phyloP scores from a whole-genome alignment of 2,797 vertebrate genomes.

The Florisuga fusca region DNA sequence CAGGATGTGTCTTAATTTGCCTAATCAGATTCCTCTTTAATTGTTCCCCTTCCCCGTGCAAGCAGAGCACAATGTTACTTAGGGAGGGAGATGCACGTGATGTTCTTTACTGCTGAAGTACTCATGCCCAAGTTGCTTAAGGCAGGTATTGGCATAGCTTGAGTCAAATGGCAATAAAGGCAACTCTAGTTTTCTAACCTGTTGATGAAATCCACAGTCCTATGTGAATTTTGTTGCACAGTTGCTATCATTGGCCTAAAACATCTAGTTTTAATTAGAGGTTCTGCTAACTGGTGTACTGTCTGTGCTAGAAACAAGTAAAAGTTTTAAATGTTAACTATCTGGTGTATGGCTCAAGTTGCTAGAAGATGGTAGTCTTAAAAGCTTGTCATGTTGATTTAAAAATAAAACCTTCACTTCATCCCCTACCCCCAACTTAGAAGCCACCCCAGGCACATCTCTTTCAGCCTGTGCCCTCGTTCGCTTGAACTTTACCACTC shows the following conservation, averaged over 20 bases:
- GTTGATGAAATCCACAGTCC: slow-evolving; percentile 44
- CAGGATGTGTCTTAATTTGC: background rate
- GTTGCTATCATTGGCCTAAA: slow-evolving; percentile 49
- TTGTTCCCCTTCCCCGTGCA: background rate
- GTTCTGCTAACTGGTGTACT: slow-evolving; percentile 70
- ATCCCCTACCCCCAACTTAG: background rate
- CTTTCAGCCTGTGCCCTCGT: background rate
- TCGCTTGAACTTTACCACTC: background rate
- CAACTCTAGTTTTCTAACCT: slow-evolving; percentile 40
- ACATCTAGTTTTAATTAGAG: slow-evolving; percentile 22
- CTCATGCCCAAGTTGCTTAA: background rate
- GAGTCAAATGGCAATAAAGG: background rate
- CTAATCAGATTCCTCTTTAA: background rate
- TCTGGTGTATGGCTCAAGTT: background rate
- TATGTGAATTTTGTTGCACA: slow-evolving; percentile 63
- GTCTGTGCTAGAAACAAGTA: slow-evolving; percentile 69
- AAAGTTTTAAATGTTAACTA: slow-evolving; percentile 53
- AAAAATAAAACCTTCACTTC: background rate
- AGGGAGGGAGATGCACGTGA: background rate
- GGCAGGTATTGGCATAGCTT: background rate
- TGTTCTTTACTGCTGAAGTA: background rate
- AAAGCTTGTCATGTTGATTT: background rate
- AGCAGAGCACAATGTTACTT: background rate
- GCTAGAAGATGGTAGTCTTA: background rate
- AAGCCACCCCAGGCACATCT: background rate